Base-by-base conservation (phyloP, 2,888 invertebrate genomes). In the Hipparchia semele region DNA sequence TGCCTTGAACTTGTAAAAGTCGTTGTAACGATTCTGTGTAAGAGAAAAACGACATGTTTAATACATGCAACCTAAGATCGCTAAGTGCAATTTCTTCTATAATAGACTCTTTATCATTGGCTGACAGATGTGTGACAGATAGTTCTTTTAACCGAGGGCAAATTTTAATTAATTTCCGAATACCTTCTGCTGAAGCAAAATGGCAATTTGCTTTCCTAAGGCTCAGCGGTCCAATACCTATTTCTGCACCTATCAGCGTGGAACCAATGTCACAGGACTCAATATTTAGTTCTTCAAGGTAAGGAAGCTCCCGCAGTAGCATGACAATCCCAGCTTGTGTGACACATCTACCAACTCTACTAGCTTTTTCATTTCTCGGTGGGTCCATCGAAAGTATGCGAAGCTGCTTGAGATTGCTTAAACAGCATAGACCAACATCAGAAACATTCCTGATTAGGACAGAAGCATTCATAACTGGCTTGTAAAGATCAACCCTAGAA, bases 241-340 rank as follows among this genome's bases (percentile, higher is more conserved):
- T 76, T 8, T 86, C 81, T 4, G 90, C 86, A n/a, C 88, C 83
- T 39, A 92, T 90, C 53, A 94, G 84, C 5, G 93, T 94, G 0
- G 94, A 90, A 45, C 94, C 94, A 68, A 94, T 90, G 80, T 94
- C 94, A 80, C 94, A 94, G 58, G 94, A 94, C 80, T 94, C 94
- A 68, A 94, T 92, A 68, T 87, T 82, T 53, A 94, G 80, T 68
- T 94, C 94, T 81, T 94, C 92, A 76, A 94, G 83, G 75, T 85
- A 84, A 4, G 93, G 94, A 56, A 94, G 87, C 74, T 87, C 85
- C 51, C 86, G 86, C 70, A 94, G 85, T 49, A 94, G 78, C 86
- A 85, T 87, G 66, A 92, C 89, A 61, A 94, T 91, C 7, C 94
- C 94, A 6, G 87, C 80, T 83, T 93, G 94, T 2, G 94, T 90